phyloP scores from a whole-genome alignment of 2,888 invertebrate species.

The Drosophila yooni region DNA sequence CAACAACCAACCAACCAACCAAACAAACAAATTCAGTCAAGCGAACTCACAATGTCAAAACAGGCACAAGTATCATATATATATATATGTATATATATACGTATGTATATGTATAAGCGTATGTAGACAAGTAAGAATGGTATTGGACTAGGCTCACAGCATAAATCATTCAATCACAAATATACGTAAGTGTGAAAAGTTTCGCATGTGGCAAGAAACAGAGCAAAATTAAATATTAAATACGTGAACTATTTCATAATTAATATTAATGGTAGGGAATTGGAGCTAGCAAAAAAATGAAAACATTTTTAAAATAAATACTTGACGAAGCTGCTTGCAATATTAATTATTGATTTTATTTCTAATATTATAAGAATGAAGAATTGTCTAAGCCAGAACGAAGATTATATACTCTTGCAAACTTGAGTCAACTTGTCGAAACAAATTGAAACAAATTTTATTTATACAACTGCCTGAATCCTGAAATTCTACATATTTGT shows the following conservation, averaged over 20 bases:
- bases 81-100: not conserved
- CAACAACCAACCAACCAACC: not conserved
- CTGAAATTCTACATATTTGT: not conserved
- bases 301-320: not conserved
- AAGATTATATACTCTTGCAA: not conserved
- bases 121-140: conserved; percentile 6
- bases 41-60: conserved; percentile 19
- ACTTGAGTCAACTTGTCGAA: not conserved
- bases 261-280: not conserved
- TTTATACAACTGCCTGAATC: too few relatives aligned
- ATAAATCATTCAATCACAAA: conserved; percentile 24
- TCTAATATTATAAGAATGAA: not conserved
- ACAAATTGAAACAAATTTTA: too few relatives aligned
- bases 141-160: conserved; percentile 7
- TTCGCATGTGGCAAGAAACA: not conserved
- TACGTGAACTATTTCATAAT: not conserved
- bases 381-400: not conserved
- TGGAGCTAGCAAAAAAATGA: not conserved
- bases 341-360: not conserved
- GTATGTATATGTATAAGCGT: not conserved
- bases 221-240: not conserved
- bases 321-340: not conserved
- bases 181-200: not conserved
- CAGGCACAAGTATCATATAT: conserved; percentile 19
- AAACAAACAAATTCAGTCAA: conserved; percentile 10